Base-by-base conservation (phyloP, 2,888 invertebrate species). In the Plebejus anna region DNA sequence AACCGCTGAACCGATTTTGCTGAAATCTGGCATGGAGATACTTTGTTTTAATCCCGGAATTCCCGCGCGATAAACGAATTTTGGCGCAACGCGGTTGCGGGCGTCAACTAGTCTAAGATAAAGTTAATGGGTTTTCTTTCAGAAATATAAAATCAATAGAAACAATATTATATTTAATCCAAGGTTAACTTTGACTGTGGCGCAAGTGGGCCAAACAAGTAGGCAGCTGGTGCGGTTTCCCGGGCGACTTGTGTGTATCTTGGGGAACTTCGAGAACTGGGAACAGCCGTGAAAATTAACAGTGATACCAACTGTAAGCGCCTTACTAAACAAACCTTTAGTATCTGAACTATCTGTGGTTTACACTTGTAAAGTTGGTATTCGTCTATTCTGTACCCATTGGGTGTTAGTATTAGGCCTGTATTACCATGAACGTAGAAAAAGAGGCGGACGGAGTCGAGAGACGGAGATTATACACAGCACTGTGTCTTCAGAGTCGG, bases 281-380 rank as follows among this genome's bases (percentile, higher is more conserved):
- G 59, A 7, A 61, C 61, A 28, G 70, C 70, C 70, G 38, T 70
- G 70, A 16, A 70, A 70, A 22, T 22, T 22, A 22, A 38, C 13
- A 32, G 36, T 36, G 70, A 70, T 70, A 70, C 38, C 2, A 70
- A 38, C 38, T 70, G 6, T 70, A 70, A 70, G 70, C 28, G 70
- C 38, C 70, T 36, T 38, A 38, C 38, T 9, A 22, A 61, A 61
- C 61, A 61, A 61, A 61, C 61, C 28, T 16, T 55, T 55, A 1
- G 11, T 59, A 1, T 59, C 7, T 28, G 28, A 11, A 28, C 28
- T 61, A 11, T 61, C 59, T 59, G 22, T 16, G 55, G 55, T 16
- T 55, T 55, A 16, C 55, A 4, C 16, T 55, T 55, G 55, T 55
- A 16, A 55, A 55, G 55, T 22, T 22, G 22, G 22, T 22, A 22